These are phyloP conservation scores for Lates japonicus DNA, from an alignment of 2,797 vertebrate genomes.

Conservation along the genomic window DNA sequence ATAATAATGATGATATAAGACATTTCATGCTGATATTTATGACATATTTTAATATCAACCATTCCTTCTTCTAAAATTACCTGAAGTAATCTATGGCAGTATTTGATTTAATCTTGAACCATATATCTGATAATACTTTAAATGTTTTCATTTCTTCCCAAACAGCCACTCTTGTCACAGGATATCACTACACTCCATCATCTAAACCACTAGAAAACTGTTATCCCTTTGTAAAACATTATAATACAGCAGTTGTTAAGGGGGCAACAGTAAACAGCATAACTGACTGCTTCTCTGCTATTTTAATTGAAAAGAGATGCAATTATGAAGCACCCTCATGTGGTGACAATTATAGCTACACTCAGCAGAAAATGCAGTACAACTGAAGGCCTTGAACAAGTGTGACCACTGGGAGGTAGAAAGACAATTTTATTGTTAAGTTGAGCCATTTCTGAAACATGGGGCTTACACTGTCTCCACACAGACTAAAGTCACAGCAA, in stretches of 20 bases:
- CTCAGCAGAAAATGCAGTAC: neutral
- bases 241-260: neutral
- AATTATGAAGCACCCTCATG: slow-evolving; percentile 26
- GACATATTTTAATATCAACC: neutral
- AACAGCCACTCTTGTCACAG: neutral
- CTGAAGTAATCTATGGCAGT: neutral
- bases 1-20: neutral
- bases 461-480: slow-evolving; percentile 20
- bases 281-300: neutral
- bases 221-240: neutral
- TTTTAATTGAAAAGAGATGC: neutral
- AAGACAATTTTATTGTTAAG: slow-evolving; percentile 71
- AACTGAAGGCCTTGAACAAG: neutral
- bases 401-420: slow-evolving; percentile 55
- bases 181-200: neutral
- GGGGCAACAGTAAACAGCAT: neutral
- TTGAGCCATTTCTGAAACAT: slow-evolving; percentile 56
- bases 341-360: slow-evolving; percentile 27
- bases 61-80: neutral
- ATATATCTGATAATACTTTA: neutral
- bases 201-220: neutral
- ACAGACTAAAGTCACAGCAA: slow-evolving; percentile 51
- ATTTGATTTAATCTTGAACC: neutral
- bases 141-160: neutral
- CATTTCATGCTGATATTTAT: neutral